Evolutionary conservation across 1,140 invertebrate genomes (phyloP).

Genomic region (Neodiprion pinetum): DNA sequence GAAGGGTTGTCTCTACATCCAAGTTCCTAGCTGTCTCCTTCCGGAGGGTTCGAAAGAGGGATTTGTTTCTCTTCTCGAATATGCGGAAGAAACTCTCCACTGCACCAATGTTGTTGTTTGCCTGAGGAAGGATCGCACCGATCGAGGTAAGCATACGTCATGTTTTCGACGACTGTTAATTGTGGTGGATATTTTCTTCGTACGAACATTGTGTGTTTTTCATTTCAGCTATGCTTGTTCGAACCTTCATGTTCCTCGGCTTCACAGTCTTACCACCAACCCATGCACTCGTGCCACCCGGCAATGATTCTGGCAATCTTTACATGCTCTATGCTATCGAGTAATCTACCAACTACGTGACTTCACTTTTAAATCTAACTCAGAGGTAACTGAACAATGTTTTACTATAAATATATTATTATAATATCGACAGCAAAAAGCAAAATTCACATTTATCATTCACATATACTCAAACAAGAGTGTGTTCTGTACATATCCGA

Average conservation of each 20-base stretch:
- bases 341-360: conserved; percentile 58
- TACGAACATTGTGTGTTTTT: conserved; percentile 24
- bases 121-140: conserved; percentile 82
- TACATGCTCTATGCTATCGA: conserved; percentile 85
- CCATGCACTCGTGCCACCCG: conserved; percentile 75
- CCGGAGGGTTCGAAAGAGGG: conserved; percentile 91
- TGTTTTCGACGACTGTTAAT: conserved; percentile 31
- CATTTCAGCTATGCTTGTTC: conserved; percentile 78
- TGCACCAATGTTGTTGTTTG: conserved; percentile 84
- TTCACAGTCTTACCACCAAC: conserved; percentile 86
- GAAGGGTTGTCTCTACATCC: conserved; percentile 82
- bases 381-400: conserved; percentile 37
- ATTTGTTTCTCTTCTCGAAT: conserved; percentile 92
- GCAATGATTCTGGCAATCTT: conserved; percentile 71
- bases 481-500: too few relatives aligned
- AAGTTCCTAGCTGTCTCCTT: conserved; percentile 82
- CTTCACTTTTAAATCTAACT: conserved; percentile 55
- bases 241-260: conserved; percentile 97
- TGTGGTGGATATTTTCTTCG: conserved; percentile 26
- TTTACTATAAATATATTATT: too few relatives aligned
- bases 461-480: too few relatives aligned
- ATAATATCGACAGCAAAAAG: too few relatives aligned
- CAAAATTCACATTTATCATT: too few relatives aligned
- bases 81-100: conserved; percentile 90
- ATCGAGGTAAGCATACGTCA: conserved; percentile 67